Evolutionary conservation across 2,797 vertebrate genomes (phyloP).

Genomic region (Neostethus bicornis): DNA sequence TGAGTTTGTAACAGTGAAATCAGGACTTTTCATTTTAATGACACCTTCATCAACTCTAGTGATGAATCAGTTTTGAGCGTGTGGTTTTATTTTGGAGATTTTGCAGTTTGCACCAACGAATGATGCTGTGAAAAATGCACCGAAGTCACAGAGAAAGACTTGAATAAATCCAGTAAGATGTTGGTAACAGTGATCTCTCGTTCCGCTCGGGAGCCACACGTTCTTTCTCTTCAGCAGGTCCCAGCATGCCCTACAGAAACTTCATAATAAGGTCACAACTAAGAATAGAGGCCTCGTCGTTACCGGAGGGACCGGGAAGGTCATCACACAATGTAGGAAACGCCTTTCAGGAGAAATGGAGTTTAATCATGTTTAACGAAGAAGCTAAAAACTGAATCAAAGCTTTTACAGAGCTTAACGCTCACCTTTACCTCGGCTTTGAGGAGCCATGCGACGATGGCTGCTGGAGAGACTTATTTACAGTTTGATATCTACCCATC

Average conservation of each 20-base stretch:
- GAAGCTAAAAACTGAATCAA: not conserved
- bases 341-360: not conserved
- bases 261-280: conserved; percentile 47
- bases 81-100: too few species aligned
- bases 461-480: not conserved
- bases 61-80: too few species aligned
- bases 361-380: not conserved
- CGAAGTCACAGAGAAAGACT: too few species aligned
- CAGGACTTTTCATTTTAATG: too few species aligned
- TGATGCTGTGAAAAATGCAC: too few species aligned
- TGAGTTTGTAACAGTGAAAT: too few species aligned
- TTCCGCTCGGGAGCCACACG: conserved; percentile 9
- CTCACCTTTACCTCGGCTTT: not conserved
- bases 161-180: too few species aligned
- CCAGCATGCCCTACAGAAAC: conserved; percentile 33
- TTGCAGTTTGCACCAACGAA: too few species aligned
- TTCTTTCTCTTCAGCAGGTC: conserved; percentile 31
- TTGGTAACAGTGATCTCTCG: too few species aligned
- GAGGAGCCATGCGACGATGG: not conserved
- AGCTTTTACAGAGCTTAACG: not conserved
- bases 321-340: conserved; percentile 15
- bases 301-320: conserved; percentile 22
- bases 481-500: too few species aligned
- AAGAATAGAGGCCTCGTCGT: conserved; percentile 50
- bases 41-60: too few species aligned